Conservation (phyloP, 2,888 invertebrate genomes). For the Rhingia rostrata region DNA sequence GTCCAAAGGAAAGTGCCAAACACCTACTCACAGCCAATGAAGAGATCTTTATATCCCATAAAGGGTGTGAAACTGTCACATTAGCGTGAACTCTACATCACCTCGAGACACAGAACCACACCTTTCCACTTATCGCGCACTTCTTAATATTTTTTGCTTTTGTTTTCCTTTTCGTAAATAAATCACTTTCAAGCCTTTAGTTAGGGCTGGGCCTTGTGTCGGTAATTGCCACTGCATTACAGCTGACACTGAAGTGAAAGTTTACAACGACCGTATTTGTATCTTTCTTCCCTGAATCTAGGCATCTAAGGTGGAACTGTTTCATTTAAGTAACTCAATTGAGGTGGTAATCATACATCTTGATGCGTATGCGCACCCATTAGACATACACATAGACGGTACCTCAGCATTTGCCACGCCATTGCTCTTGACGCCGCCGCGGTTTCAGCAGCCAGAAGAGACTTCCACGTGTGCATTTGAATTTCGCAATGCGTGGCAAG, state of each 20-base stretch:
- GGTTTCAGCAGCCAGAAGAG: background rate
- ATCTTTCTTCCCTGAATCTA: conserved; percentile 11
- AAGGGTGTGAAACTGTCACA: conserved; percentile 41
- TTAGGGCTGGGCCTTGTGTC: conserved; percentile 35
- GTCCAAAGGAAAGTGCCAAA: conserved; percentile 1
- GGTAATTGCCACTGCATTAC: conserved; percentile 38
- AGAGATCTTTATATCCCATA: conserved; percentile 26
- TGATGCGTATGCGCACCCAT: conserved; percentile 51
- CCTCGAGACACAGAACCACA: conserved; percentile 7
- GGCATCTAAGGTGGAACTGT: conserved; percentile 1
- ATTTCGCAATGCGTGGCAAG: conserved; percentile 52
- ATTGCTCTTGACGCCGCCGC: background rate
- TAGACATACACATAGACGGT: background rate
- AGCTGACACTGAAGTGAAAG: conserved; percentile 56
- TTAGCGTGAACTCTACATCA: conserved; percentile 28
- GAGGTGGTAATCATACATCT: conserved; percentile 33
- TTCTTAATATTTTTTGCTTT: conserved; percentile 11
- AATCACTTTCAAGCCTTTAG: conserved; percentile 22
- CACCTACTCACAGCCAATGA: conserved; percentile 37
- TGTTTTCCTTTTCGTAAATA: conserved; percentile 12
- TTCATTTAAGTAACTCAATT: conserved; percentile 19
- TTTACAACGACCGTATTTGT: conserved; percentile 15
- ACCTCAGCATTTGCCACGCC: no score
- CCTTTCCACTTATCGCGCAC: conserved; percentile 46
- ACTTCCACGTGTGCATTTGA: conserved; percentile 51